phyloP scores from a whole-genome alignment of 2,888 invertebrate genomes.

The Candidula unifasciata region DNA sequence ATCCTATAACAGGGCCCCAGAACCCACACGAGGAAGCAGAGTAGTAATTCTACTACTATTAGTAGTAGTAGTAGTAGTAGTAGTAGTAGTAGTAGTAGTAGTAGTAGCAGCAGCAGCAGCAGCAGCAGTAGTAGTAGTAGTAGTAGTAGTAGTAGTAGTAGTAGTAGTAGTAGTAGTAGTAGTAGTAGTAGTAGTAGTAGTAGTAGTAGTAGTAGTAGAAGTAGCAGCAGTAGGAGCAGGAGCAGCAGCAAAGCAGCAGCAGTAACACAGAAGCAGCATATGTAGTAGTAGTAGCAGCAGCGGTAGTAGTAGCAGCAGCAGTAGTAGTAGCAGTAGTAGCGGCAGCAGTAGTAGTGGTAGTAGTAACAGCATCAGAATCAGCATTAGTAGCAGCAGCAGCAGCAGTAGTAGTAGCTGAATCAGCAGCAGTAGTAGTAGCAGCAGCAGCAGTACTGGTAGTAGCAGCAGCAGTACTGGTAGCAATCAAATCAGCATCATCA shows the following conservation, averaged over 20 bases:
- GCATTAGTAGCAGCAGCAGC: too few relatives aligned
- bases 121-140: constrained; percentile 41
- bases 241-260: not conserved
- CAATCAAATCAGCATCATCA: too few relatives aligned
- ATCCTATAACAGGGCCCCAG: too few relatives aligned
- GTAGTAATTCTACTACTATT: too few relatives aligned
- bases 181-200: constrained; percentile 18
- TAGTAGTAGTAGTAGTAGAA: constrained; percentile 5
- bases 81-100: too few relatives aligned
- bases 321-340: constrained; percentile 9
- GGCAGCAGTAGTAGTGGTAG: constrained; percentile 10
- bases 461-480: too few relatives aligned
- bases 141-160: constrained; percentile 29
- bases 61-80: too few relatives aligned
- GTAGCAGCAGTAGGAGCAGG: not conserved
- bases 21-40: too few relatives aligned
- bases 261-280: not conserved
- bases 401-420: too few relatives aligned
- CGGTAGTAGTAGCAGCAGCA: not conserved
- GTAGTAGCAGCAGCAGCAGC: not conserved
- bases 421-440: too few relatives aligned
- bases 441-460: too few relatives aligned
- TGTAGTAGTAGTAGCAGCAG: constrained; percentile 17
- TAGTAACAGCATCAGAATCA: not conserved
- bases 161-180: constrained; percentile 25